Base-by-base conservation (phyloP, 1,140 invertebrate genomes). In the Nomia melanderi region DNA sequence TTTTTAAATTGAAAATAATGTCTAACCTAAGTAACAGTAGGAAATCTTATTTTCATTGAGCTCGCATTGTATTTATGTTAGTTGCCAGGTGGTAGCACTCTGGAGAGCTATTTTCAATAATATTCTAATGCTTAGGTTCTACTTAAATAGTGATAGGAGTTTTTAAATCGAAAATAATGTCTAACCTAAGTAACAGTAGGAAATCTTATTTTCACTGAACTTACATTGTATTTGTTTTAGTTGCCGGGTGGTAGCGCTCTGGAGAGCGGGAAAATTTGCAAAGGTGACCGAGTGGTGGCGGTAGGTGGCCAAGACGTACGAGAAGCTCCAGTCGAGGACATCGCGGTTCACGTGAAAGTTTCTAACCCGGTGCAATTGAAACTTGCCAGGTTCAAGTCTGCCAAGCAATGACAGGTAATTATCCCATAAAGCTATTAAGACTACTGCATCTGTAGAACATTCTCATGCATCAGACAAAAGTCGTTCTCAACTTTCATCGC, bases 301-400 rank as follows among this genome's bases (percentile, higher is more conserved):
- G 96, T 99, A 0, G 98, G 99, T 90, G 97, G 96, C 12, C 95
- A 97, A 87, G 96, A 98, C 87, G 93, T 99, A 36, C 95, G 96
- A 72, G 94, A 95, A 69, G 95, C 95, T 1, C 95, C 96, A 25
- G 96, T 97, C 86, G 96, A 98, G 83, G 95, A 98, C 59, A 91
- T 92, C 70, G 91, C 90, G 12, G 84, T 91, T 62, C 87, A 91
- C 50, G 86, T 92, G 63, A 92, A 92, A 87, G 88, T 91, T 70
- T 88, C 89, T 0, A 90, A 91, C 82, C 90, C 91, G 67, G 87
- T 91, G 78, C 88, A 90, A 85, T 84, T 92, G 54, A 92, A 91
- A 80, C 78, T 91, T 47, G 88, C 85, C 54, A 91, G 91, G 86
- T 92, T 89, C 78, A 91, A 88, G 53, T 79, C 83, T 79, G 77